Evolutionary conservation across 2,888 invertebrate genomes (phyloP).

Genomic region (Scaptomyza parva): DNA sequence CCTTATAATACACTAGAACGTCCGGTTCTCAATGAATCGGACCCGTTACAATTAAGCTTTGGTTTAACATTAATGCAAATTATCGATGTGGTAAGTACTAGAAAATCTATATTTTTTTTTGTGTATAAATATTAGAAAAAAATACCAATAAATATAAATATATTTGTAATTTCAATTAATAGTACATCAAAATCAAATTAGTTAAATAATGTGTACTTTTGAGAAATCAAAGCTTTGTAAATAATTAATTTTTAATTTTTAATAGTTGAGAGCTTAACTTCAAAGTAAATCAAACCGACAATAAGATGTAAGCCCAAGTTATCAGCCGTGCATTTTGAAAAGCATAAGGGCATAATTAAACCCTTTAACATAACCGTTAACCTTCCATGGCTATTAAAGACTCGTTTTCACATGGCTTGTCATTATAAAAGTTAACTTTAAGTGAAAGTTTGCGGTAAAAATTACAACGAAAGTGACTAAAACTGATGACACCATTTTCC

Average conservation of each 20-base stretch:
- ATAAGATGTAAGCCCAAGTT: not conserved
- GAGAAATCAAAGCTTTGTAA: too few species aligned
- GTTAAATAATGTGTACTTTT: too few species aligned
- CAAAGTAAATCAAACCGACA: too few species aligned
- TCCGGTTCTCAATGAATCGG: constrained; percentile 97
- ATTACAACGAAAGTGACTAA: constrained; percentile 47
- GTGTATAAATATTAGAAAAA: too few species aligned
- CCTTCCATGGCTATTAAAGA: not conserved
- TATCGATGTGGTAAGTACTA: constrained; percentile 95
- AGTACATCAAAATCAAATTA: too few species aligned
- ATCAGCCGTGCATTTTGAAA: not conserved
- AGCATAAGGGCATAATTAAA: not conserved
- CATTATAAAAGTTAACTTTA: constrained; percentile 15
- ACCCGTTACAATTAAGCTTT: constrained; percentile 97
- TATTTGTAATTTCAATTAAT: too few species aligned
- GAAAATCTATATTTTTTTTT: not conserved
- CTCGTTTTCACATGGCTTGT: constrained; percentile 1
- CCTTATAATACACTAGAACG: constrained; percentile 97
- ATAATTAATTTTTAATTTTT: too few species aligned
- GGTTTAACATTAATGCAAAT: constrained; percentile 99
- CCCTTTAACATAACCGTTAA: not conserved
- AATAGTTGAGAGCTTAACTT: too few species aligned
- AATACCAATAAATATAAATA: too few species aligned
- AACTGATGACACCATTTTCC: constrained; percentile 76
- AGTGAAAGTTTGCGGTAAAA: constrained; percentile 30